Percentiles rank a stretch among this genome's conserved stretches.
phyloP scores from a whole-genome alignment of 2,113 vertebrate species.

The Spheniscus mendiculus region DNA sequence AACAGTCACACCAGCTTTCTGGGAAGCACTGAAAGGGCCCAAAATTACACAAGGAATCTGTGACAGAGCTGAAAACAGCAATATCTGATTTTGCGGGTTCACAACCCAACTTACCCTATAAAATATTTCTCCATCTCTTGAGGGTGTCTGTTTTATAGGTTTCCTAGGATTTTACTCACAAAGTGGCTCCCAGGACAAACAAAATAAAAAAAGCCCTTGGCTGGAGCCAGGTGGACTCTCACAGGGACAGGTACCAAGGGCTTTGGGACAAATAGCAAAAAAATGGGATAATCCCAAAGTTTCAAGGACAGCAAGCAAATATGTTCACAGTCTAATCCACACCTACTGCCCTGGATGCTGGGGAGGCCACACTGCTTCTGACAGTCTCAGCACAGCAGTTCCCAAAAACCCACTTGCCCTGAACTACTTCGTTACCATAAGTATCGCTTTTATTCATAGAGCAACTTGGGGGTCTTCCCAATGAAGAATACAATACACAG shows the following conservation, averaged over 20 bases:
- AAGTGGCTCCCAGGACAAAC: background rate
- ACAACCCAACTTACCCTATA: background rate
- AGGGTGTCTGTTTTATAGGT: background rate
- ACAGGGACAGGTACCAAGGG: background rate
- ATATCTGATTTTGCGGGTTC: background rate
- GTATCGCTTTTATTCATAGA: background rate
- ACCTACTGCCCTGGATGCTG: too few species aligned
- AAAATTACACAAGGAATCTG: background rate
- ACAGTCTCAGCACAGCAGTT: background rate
- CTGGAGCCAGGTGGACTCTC: background rate
- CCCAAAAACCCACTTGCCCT: background rate
- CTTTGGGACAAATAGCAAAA: background rate
- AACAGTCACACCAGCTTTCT: background rate
- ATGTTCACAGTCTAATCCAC: background rate
- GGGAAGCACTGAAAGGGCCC: background rate
- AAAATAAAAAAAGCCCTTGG: background rate
- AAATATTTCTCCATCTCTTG: background rate
- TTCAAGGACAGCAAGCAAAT: background rate
- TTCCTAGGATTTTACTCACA: background rate
- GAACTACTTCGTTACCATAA: background rate
- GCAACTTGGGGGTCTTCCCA: background rate
- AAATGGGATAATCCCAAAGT: background rate
- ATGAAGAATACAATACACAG: background rate
- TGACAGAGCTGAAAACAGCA: background rate
- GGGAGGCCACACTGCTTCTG: background rate